A percentile compares a stretch with the other conserved stretches of the same genome.
Evolutionary conservation across 2,113 vertebrate genomes (phyloP).

Genomic region (Choloepus hoffmanni): DNA sequence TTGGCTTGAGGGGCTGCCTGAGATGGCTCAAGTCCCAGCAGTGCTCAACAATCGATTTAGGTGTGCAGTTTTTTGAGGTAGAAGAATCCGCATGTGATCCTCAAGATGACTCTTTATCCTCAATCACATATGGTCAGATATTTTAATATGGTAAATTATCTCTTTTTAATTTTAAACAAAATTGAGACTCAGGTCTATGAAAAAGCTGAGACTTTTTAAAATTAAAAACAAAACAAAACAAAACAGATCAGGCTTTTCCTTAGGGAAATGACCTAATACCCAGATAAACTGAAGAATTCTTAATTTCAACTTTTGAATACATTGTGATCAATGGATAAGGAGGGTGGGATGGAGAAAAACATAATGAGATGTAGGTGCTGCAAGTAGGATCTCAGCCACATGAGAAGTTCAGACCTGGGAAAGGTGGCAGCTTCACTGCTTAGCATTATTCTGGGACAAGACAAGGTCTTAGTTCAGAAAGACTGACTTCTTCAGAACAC

Average conservation of each 20-base stretch:
- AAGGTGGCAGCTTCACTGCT: background rate
- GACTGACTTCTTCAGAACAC: background rate
- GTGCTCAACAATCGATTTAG: background rate
- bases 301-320: background rate
- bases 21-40: background rate
- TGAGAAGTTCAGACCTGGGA: background rate
- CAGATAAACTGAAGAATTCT: background rate
- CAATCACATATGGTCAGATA: background rate
- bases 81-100: background rate
- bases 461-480: background rate
- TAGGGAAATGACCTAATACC: background rate
- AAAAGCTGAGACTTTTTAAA: background rate
- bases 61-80: background rate
- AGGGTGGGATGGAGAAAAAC: background rate
- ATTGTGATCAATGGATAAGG: slow-evolving; percentile 1
- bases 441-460: background rate
- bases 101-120: background rate
- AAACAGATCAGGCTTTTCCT: background rate
- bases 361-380: background rate
- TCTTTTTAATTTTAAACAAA: background rate
- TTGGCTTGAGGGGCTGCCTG: background rate
- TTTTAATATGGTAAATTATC: background rate
- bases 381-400: background rate
- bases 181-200: background rate
- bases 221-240: background rate